These are phyloP conservation scores for Elegia similella DNA, from an alignment of 2,888 invertebrate species.

Conservation along the genomic window DNA sequence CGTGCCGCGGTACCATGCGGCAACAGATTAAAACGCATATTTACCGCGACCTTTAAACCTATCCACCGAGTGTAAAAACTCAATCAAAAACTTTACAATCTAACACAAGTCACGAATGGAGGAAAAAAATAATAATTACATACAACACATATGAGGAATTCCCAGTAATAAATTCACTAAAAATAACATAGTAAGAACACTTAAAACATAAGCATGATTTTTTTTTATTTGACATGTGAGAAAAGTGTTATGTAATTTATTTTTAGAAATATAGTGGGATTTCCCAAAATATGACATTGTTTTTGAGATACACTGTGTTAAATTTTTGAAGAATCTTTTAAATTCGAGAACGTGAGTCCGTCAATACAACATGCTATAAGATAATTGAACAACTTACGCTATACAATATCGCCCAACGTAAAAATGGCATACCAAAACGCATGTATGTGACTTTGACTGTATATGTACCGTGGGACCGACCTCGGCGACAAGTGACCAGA, in stretches of 20 bases:
- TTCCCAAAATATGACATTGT: conserved; percentile 10
- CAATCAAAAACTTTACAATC: conserved; percentile 8
- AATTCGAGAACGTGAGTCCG: no score
- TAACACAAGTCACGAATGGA: conserved; percentile 24
- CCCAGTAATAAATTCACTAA: conserved; percentile 14
- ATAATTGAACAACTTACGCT: no score
- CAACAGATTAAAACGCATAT: conserved; percentile 34
- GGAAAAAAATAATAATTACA: conserved; percentile 20
- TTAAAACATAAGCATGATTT: not conserved
- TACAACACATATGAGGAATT: conserved; percentile 24
- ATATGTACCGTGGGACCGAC: conserved; percentile 18
- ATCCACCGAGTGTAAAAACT: not conserved
- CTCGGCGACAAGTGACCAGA: conserved; percentile 13
- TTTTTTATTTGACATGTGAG: not conserved
- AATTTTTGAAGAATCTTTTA: no score
- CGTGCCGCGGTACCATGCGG: conserved; percentile 36
- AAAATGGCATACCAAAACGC: not conserved
- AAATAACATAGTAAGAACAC: not conserved
- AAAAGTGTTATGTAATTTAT: conserved; percentile 5
- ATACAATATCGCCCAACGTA: not conserved
- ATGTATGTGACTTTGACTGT: conserved; percentile 7
- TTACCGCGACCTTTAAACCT: conserved; percentile 28
- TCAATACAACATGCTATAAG: no score
- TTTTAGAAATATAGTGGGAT: conserved; percentile 14
- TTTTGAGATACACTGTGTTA: not conserved